Base-by-base conservation (phyloP, 2,113 vertebrate genomes). In the Dipodomys merriami region DNA sequence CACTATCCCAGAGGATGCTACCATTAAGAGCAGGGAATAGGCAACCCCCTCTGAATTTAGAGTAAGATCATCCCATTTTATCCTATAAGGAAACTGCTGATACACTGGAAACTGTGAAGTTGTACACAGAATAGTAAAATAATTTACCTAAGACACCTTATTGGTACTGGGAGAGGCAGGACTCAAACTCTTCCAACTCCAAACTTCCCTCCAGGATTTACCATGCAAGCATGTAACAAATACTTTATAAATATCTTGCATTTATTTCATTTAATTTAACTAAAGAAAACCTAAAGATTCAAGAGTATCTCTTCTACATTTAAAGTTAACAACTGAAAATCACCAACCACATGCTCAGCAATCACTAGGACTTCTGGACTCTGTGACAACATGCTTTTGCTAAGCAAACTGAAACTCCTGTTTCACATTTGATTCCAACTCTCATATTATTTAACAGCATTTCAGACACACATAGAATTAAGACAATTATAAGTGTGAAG, bases 271-370 rank as follows among this genome's bases (percentile, higher is more conserved):
- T 77, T 77, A 71, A 35, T 67, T 77, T 77, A 71, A 90, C 20
- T 86, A 65, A 76, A 39, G 60, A 84, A 90, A 96, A 78, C 68
- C 1, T 81, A 11, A 86, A 86, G 72, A 92, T 64, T 91, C 33
- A 44, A 80, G 22, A 44, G 8, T 60, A 39, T 57, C 39, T 89
- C 30, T 44, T 80, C 73, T 76, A 57, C 29, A 84, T 29, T 88
- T 65, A 91, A 90, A 96, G 90, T 81, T 64, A 79, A 89, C 49
- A 87, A 49, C 25, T 64, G 65, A 95, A 90, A 65, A 83, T 83
- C 46, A 82, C 80, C 35, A 78, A 44, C 60, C 39, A 72, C 79
- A 88, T 62, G 85, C 57, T 74, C 71, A 69, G 39, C 19, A 72
- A 69, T 79, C 16, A 71, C 22, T 10, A 30, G 30, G 20, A 4